These are phyloP conservation scores for Gymnoscelis rufifasciata DNA, from an alignment of 2,888 invertebrate genomes.

Conservation along the genomic window DNA sequence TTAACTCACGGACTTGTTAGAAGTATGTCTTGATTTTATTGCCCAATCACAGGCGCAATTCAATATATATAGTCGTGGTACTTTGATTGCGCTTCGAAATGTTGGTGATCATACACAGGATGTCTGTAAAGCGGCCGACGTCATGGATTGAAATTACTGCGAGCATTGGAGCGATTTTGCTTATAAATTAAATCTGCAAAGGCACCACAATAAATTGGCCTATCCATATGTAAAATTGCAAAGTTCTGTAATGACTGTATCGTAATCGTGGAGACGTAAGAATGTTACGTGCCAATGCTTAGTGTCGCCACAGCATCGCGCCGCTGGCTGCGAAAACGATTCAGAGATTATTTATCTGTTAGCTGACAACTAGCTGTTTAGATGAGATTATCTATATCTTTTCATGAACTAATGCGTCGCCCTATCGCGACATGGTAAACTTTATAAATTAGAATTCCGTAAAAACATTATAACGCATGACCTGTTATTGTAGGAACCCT, in stretches of 20 bases:
- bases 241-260: slow-evolving; percentile 34
- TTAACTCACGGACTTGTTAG: slow-evolving; percentile 51
- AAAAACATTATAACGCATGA: too few species aligned
- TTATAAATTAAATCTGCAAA: slow-evolving; percentile 3
- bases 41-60: slow-evolving; percentile 34
- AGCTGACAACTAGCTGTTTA: slow-evolving; percentile 30
- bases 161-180: slow-evolving; percentile 2
- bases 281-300: slow-evolving; percentile 32
- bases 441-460: background rate
- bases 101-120: background rate
- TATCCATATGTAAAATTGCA: slow-evolving; percentile 25
- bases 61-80: slow-evolving; percentile 40
- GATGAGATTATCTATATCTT: slow-evolving; percentile 19
- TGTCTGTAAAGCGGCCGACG: slow-evolving; percentile 3
- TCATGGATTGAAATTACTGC: slow-evolving; percentile 3
- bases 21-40: slow-evolving; percentile 35
- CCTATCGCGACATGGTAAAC: slow-evolving; percentile 2
- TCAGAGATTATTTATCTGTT: slow-evolving; percentile 42
- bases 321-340: slow-evolving; percentile 37
- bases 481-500: too few species aligned
- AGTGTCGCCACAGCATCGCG: slow-evolving; percentile 22
- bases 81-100: slow-evolving; percentile 7
- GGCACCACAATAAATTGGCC: slow-evolving; percentile 8
- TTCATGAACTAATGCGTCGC: slow-evolving; percentile 5
- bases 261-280: slow-evolving; percentile 40